A percentile compares a stretch with the other conserved stretches of the same genome.
Conservation (phyloP, 1,140 invertebrate genomes). For the Delia radicum region DNA sequence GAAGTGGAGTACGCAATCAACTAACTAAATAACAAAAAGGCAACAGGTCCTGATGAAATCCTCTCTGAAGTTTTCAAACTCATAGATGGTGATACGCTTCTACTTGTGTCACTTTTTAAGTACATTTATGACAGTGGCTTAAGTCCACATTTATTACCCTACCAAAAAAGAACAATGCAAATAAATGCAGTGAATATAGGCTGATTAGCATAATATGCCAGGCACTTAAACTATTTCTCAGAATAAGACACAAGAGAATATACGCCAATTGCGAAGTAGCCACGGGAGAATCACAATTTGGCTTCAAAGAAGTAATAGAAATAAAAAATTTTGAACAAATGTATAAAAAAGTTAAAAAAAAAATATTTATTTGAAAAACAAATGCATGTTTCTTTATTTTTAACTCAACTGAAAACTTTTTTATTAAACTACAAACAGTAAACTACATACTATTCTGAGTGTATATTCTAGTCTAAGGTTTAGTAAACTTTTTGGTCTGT, state of each 20-base stretch:
- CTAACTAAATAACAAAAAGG: not conserved
- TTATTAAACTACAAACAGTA: too few relatives aligned
- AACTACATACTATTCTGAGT: too few relatives aligned
- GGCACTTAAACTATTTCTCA: slow-evolving; percentile 5
- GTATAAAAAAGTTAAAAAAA: too few relatives aligned
- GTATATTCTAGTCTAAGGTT: too few relatives aligned
- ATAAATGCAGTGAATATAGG: not conserved
- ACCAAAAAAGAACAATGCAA: not conserved
- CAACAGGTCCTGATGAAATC: not conserved
- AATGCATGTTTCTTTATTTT: too few relatives aligned
- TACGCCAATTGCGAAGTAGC: not conserved
- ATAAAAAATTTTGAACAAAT: too few relatives aligned
- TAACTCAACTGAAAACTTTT: too few relatives aligned
- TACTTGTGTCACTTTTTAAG: not conserved
- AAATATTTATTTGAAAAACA: too few relatives aligned
- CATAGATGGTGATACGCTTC: not conserved
- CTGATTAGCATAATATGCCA: slow-evolving; percentile 3
- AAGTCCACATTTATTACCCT: not conserved
- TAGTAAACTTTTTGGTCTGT: too few relatives aligned
- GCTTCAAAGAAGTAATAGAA: not conserved
- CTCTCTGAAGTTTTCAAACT: not conserved
- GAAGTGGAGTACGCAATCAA: not conserved
- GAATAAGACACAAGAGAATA: not conserved
- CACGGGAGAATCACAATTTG: not conserved
- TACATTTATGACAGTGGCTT: not conserved